Conservation (phyloP, 2,113 vertebrate species). For the Oryzias celebensis region DNA sequence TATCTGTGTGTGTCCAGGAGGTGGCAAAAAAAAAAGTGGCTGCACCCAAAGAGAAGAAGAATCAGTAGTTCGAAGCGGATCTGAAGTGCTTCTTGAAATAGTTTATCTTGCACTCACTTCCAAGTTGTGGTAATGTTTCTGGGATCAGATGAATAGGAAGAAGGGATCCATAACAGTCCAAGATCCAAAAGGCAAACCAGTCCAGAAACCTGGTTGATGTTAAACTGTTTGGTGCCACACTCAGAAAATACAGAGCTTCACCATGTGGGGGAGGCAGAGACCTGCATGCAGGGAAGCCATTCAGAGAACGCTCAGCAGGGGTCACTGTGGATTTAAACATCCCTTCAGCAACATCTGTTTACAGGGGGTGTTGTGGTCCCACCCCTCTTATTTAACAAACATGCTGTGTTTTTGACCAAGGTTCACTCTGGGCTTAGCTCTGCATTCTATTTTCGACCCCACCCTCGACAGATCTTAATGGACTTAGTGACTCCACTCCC, state of each 20-base stretch:
- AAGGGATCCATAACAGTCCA: no score
- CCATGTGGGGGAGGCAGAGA: constrained; percentile 36
- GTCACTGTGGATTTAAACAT: constrained; percentile 40
- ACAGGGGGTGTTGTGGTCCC: constrained; percentile 44
- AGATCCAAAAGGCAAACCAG: no score
- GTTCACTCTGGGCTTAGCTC: constrained; percentile 61
- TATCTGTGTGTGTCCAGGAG: no score
- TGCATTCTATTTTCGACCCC: constrained; percentile 58
- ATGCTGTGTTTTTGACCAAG: constrained; percentile 38
- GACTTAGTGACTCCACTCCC: constrained; percentile 40
- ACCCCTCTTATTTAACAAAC: constrained; percentile 2
- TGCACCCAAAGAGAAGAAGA: no score
- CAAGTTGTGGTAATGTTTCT: no score
- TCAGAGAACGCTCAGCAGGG: constrained; percentile 20
- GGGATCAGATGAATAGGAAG: no score
- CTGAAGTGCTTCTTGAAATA: no score
- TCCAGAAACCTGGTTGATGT: no score
- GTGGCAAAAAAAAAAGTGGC: no score
- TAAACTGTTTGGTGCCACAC: no score
- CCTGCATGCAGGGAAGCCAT: not conserved
- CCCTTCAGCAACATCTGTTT: constrained; percentile 6
- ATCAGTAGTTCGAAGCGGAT: no score
- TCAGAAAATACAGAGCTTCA: not conserved
- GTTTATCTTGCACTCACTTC: no score
- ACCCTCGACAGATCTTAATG: constrained; percentile 53